phyloP scores from a whole-genome alignment of 2,888 invertebrate genomes.

The Exocentrus adspersus region DNA sequence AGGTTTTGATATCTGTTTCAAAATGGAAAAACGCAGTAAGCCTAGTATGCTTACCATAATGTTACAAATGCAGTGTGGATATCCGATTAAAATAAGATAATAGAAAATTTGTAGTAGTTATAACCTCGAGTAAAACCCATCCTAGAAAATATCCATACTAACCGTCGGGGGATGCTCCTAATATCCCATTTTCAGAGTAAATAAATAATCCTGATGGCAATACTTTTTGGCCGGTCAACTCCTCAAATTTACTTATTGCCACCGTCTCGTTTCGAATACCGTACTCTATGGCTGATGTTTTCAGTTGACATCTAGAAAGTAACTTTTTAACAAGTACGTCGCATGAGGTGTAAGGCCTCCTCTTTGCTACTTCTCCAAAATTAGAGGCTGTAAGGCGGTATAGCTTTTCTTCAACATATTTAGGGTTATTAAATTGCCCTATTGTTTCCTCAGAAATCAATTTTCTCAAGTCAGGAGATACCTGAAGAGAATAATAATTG shows the following conservation, averaged over 20 bases:
- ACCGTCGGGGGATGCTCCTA: background rate
- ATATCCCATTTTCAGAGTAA: background rate
- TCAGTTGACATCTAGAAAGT: background rate
- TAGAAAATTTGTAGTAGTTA: no score
- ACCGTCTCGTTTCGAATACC: background rate
- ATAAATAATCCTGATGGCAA: background rate
- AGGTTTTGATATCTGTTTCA: no score
- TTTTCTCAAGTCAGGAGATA: background rate
- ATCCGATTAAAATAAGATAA: background rate
- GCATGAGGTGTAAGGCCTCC: background rate
- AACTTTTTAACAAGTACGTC: background rate
- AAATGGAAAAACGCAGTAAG: no score
- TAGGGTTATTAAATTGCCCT: background rate
- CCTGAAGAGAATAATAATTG: no score
- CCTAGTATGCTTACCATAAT: no score
- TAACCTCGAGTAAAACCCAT: no score
- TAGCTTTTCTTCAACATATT: background rate
- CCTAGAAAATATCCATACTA: background rate
- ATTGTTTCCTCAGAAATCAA: background rate
- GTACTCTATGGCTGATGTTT: background rate
- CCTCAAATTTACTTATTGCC: background rate
- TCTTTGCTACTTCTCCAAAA: background rate
- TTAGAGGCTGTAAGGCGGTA: background rate
- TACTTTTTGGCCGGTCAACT: background rate
- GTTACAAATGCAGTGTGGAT: background rate